Percentiles rank a stretch among this genome's conserved stretches.
phyloP scores from a whole-genome alignment of 2,797 vertebrate genomes.

The Thamnophis elegans region DNA sequence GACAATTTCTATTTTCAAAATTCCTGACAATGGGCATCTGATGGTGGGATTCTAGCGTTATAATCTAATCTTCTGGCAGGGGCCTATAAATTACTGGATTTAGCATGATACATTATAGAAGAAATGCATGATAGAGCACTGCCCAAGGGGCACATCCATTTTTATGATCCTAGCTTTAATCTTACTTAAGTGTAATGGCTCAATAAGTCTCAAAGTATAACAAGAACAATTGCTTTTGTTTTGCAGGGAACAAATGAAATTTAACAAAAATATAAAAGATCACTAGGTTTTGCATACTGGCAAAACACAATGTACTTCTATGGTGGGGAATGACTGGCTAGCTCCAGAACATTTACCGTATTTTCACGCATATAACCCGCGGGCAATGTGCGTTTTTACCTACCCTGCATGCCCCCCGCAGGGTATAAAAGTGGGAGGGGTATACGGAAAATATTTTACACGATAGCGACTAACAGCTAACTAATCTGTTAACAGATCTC shows the following conservation, averaged over 20 bases:
- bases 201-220: neutral
- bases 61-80: neutral
- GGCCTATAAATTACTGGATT: neutral
- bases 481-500: too few relatives aligned
- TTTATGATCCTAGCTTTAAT: neutral
- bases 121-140: neutral
- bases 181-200: neutral
- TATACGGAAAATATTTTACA: too few relatives aligned
- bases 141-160: neutral
- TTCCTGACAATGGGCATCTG: neutral
- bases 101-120: neutral
- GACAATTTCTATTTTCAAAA: neutral
- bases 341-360: neutral
- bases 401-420: too few relatives aligned
- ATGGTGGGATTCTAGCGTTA: neutral
- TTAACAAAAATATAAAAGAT: neutral
- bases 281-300: neutral
- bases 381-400: too few relatives aligned
- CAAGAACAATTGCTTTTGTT: neutral
- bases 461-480: too few relatives aligned
- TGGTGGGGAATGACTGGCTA: neutral
- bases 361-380: too few relatives aligned
- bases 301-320: neutral
- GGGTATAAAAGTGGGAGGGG: too few relatives aligned
- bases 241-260: neutral